Evolutionary conservation across 1,140 invertebrate species (phyloP), one percentile per base, ranked within the genome.

Genomic region (Penaeus indicus): DNA sequence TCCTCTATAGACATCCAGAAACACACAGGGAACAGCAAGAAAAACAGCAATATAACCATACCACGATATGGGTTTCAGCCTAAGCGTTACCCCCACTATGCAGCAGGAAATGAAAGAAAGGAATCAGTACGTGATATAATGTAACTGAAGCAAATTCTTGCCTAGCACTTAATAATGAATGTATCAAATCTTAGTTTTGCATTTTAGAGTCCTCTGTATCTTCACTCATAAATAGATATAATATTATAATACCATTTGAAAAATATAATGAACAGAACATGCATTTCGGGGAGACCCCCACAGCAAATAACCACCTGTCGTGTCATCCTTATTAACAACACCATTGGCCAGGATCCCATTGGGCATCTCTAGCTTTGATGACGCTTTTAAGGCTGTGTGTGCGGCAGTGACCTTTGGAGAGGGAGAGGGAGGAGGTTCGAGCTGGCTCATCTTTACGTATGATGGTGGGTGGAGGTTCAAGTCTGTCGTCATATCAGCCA

Each of bases 401-500:
- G 42, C 25, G 19, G 79, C n/a, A 62, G 18, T 63, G 81, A 27
- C 1, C 25, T 25, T 67, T 61, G 42, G 25, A 19, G 61, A n/a
- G 78, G 63, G 10, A 64, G 77, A 54, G 82, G 80, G 86, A 47
- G 81, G 86, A 3, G 92, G 92, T 84, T 92, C 91, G 19, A 93
- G 82, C 38, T 93, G 92, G n/a, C 91, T 86, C 19, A 92, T 83
- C 81, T 91, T 90, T 16, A 93, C 90, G 54, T 91, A 85, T 75
- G 92, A 91, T 64, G 93, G 93, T 72, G 93, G 93, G 82, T 92
- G 89, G 21, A 93, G 90, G 80, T 92, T 92, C 18, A 93, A 90
- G 91, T 93, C 93, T 69, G 91, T 89, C 88, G 92, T 93, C 63
- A 93, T 90, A 89, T 93, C 92, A 42, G 92, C 90, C 25, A 93